phyloP scores from a whole-genome alignment of 2,888 invertebrate species.

The Cistogaster globosa region DNA sequence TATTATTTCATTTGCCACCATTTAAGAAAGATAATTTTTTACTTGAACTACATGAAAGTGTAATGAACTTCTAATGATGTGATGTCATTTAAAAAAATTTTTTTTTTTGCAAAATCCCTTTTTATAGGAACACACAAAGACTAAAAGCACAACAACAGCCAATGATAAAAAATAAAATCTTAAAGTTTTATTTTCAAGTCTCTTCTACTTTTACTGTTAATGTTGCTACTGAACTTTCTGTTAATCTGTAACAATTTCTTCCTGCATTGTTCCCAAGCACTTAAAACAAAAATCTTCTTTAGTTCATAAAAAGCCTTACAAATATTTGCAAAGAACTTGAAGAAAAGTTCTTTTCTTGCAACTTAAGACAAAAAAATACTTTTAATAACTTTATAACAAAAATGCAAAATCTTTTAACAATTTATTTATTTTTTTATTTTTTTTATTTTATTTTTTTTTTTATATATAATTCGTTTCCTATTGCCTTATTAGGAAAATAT shows the following conservation, averaged over 20 bases:
- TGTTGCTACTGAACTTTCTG: constrained; percentile 20
- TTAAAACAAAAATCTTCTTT: constrained; percentile 45
- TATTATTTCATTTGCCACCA: background rate
- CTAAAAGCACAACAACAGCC: background rate
- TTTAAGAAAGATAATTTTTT: background rate
- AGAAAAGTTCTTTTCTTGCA: constrained; percentile 48
- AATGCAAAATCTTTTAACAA: constrained; percentile 25
- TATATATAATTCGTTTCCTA: constrained; percentile 22
- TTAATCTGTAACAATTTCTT: constrained; percentile 28
- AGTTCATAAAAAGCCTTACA: constrained; percentile 64
- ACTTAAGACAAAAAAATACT: constrained; percentile 45
- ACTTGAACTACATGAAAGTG: constrained; percentile 26
- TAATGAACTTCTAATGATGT: constrained; percentile 60
- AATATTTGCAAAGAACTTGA: constrained; percentile 68
- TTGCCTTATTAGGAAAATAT: background rate
- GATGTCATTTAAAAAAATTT: too few relatives aligned
- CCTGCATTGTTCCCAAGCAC: constrained; percentile 32
- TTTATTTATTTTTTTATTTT: constrained; percentile 21
- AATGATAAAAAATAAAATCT: background rate
- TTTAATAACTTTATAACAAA: background rate
- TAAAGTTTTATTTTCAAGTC: background rate
- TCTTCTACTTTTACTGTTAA: constrained; percentile 15
- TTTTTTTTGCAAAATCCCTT: constrained; percentile 33
- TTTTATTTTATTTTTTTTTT: constrained; percentile 30
- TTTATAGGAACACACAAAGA: background rate